Base-by-base conservation (phyloP, 2,797 vertebrate genomes). In the Eupleurogrammus muticus region DNA sequence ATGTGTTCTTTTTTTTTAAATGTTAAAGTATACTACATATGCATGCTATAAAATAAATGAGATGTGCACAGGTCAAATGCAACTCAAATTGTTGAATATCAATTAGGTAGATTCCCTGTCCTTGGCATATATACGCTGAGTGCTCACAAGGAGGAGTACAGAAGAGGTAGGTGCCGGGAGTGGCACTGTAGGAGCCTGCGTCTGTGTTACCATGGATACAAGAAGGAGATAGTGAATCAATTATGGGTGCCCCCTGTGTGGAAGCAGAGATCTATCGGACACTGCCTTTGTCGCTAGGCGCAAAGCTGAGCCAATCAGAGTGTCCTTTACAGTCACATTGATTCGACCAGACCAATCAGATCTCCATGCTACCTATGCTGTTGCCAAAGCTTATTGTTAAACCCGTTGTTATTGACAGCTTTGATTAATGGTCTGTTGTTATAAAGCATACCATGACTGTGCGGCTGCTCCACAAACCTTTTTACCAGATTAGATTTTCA, bases 161-260 rank as follows among this genome's bases (percentile, higher is more conserved):
- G 57, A 66, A 16, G 48, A 59, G 35, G 28, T 47, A 62, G 52
- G 14, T 68, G 57, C 9, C 79, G 75, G 79, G 82, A 63, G 70
- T 70, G 79, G 77, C 69, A 59, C 32, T 28, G 56, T 56, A 24
- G 28, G 54, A 66, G 57, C 71, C 77, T 75, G 86, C 87, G 89
- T 89, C 66, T 82, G 85, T 50, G 60, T 92, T 82, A 85, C 89
- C 70, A 90, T 84, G 85, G 81, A 79, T 81, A 89, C 89, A 64
- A 59, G 78, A 79, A 63, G 64, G 74, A 80, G 62, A 67, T 16
- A 68, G 54, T 85, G 85, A 90, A 88, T 91, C 75, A 74, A 89
- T 89, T 79, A 65, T 24, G 44, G 65, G 65, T 78, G 65, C 70
- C 68, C 74, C 60, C 70, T 76, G 61, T 77, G 73, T 77, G 72